Evolutionary conservation across 2,113 vertebrate genomes (phyloP), one percentile per base, ranked within the genome.

Genomic region (Haliaeetus leucogaster): DNA sequence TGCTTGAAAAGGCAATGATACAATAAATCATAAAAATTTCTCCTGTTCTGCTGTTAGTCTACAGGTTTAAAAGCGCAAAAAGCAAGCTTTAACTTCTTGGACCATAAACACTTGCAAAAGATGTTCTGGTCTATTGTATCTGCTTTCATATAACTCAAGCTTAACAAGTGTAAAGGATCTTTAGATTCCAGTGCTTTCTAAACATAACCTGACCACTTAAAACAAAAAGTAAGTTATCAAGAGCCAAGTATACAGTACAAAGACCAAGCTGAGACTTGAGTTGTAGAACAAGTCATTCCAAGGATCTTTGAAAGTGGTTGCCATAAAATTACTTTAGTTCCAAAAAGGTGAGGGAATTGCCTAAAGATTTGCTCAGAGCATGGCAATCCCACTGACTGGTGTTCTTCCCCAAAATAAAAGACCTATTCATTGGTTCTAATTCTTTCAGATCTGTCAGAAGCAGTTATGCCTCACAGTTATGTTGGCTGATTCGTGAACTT

Each of bases 1-100:
- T 58, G 56, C 83, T 89, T 92, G 77, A 87, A 89, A 93, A 95
- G 86, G 58, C 79, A 97, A 89, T 65, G 89, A 82, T 13, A 91
- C 19, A 91, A 84, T 83, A 92, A 91, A 94, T 84, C 61, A 92
- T 76, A 91, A 84, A 81, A 84, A 52, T 58, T 67, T 45, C 56
- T 90, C 53, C 30, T 72, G 43, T 68, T 95, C 89, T 82, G 76
- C 93, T 71, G 27, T 56, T 29, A 61, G 30, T 89, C 83, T 67
- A 59, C n/a, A 81, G 55, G 61, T 56, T 94, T 85, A 48, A 80
- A 91, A 82, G 86, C 21, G 1, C 27, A 77, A 77, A 91, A 80
- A 74, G 70, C 43, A 93, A 90, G 74, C 47, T 89, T 83, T 32
- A 82, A 71, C 72, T 84, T 89, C 82, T 81, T 71, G 63, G 71